Percentiles rank a stretch among this genome's conserved stretches.
phyloP scores from a whole-genome alignment of 2,888 invertebrate genomes.

The Amorpha juglandis region DNA sequence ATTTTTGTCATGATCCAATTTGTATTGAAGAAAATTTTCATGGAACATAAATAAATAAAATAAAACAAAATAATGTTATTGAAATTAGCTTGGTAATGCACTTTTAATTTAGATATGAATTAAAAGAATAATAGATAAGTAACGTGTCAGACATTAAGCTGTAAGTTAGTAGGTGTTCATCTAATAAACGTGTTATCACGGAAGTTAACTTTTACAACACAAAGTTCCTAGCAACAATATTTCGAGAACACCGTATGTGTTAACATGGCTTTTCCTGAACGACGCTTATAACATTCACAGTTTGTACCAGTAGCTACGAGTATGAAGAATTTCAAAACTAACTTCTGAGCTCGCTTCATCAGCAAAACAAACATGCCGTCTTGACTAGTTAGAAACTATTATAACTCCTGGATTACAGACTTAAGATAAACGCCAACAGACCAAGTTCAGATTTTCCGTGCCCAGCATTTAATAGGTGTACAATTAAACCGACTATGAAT shows the following conservation, averaged over 20 bases:
- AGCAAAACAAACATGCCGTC: constrained; percentile 69
- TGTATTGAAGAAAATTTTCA: constrained; percentile 1
- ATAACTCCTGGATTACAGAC: constrained; percentile 69
- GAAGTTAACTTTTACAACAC: constrained; percentile 6
- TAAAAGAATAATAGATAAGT: not conserved
- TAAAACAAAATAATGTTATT: not conserved
- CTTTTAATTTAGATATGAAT: not conserved
- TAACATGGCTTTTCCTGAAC: constrained; percentile 26
- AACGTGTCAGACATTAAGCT: not conserved
- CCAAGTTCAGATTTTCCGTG: constrained; percentile 48
- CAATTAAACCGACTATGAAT: not conserved
- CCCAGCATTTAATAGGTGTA: constrained; percentile 10
- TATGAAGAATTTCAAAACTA: constrained; percentile 66
- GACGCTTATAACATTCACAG: constrained; percentile 53
- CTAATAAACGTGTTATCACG: not conserved
- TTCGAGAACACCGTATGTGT: constrained; percentile 20
- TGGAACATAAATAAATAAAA: not conserved
- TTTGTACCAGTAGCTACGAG: constrained; percentile 50
- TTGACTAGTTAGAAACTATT: constrained; percentile 72
- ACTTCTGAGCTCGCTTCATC: constrained; percentile 64
- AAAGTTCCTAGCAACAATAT: constrained; percentile 23
- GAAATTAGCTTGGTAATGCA: no score
- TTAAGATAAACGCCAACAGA: constrained; percentile 58
- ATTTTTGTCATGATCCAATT: not conserved
- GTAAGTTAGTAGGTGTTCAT: not conserved